phyloP scores from a whole-genome alignment of 2,113 vertebrate species.

The Macaca nemestrina region DNA sequence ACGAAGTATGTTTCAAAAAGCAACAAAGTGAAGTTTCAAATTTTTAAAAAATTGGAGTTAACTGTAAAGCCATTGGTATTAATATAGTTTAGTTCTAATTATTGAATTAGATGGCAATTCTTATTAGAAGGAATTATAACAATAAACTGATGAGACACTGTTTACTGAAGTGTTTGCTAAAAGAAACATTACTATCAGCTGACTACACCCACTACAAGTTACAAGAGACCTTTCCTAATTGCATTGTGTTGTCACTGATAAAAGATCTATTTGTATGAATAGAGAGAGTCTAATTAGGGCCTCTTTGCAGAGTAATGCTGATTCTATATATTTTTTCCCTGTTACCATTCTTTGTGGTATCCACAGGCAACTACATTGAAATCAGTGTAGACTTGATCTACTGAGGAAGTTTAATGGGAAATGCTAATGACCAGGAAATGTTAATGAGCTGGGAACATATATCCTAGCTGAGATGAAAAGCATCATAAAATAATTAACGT shows the following conservation, averaged over 20 bases:
- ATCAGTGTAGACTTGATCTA: constrained; percentile 23
- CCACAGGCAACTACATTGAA: constrained; percentile 72
- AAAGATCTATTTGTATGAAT: constrained; percentile 78
- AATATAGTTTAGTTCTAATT: background rate
- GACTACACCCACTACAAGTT: constrained; percentile 65
- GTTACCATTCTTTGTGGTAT: constrained; percentile 62
- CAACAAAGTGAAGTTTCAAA: background rate
- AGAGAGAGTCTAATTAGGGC: constrained; percentile 75
- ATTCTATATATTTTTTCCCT: constrained; percentile 64
- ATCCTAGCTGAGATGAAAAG: constrained; percentile 41
- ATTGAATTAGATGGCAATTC: background rate
- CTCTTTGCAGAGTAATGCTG: constrained; percentile 60
- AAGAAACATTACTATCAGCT: constrained; percentile 72
- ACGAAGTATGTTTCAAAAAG: background rate
- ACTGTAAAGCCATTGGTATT: background rate
- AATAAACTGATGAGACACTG: constrained; percentile 27
- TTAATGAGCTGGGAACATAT: constrained; percentile 48
- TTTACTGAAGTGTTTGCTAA: constrained; percentile 76
- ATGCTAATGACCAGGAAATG: constrained; percentile 55
- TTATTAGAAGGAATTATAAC: constrained; percentile 55
- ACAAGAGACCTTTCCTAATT: constrained; percentile 71
- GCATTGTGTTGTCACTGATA: constrained; percentile 73
- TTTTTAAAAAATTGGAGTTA: background rate
- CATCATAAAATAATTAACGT: constrained; percentile 29
- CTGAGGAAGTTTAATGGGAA: constrained; percentile 58